Base-by-base conservation (phyloP, 2,888 invertebrate genomes). In the Fissipunctia ypsillon region DNA sequence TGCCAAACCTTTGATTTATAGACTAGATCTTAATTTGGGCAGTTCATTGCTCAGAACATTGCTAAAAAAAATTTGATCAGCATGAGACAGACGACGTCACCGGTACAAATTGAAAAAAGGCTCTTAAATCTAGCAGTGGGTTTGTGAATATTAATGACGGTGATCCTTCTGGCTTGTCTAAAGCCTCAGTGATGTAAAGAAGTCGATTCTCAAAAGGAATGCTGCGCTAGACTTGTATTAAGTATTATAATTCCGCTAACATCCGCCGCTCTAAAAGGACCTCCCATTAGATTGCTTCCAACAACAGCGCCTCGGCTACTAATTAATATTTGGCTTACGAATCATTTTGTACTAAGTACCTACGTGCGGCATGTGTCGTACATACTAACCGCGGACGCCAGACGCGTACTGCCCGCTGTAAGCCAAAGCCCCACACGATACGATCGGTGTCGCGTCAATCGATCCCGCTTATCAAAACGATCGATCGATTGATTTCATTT, bases 401-500 rank as follows among this genome's bases (percentile, higher is more conserved):
- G 50, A 56, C 45, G 19, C 52, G 31, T 22, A 4, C 56, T 57
- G 57, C 78, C 63, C 35, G 14, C 57, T 63, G 61, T 81, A 41
- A 48, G 6, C 56, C 43, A 25, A 28, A 67, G 54, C 60, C 76
- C 54, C 57, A 81, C 45, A 31, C 16, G 76, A 78, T 85, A 67
- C 48, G 70, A 73, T 75, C 76, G 54, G 48, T 78, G 60, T 64
- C 56, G 48, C 73, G 76, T 84, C 81, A 78, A 79, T 83, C 77
- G 77, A 75, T 80, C 60, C 63, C 59, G 74, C 78, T 85, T 84
- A 84, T 76, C 80, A 38, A 50, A 63, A 61, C 65, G n/a, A 79
- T 84, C 72, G 54, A 83, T 87, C 75, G 59, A 84, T 86, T 76
- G 78, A 81, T 81, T 80, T 78, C 72, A 78, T 77, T 80, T 69